A percentile compares a stretch with the other conserved stretches of the same genome.
Conservation (phyloP, 2,797 vertebrate genomes). For the Tolypeutes matacus region DNA sequence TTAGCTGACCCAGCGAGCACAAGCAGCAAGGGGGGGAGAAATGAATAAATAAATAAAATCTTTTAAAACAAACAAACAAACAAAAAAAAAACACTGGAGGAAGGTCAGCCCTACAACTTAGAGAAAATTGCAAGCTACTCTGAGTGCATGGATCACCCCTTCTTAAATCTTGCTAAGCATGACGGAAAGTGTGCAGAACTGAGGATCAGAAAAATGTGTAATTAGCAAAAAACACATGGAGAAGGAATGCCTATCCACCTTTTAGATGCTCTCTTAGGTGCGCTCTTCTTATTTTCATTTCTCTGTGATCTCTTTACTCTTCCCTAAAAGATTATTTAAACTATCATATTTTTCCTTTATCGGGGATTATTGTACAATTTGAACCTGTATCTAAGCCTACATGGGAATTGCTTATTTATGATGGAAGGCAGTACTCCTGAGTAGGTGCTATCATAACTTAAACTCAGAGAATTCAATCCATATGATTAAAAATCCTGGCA, state of each 20-base stretch:
- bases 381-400: not conserved
- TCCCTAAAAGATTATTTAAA: conserved; percentile 63
- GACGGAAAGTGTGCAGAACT: not conserved
- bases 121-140: conserved; percentile 48
- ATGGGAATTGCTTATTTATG: conserved; percentile 32
- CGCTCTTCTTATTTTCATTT: not conserved
- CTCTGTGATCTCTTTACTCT: conserved; percentile 50
- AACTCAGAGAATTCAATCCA: conserved; percentile 62
- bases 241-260: not conserved
- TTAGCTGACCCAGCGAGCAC: too few species aligned
- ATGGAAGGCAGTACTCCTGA: conserved; percentile 26
- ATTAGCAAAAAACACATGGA: not conserved
- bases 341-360: conserved; percentile 59
- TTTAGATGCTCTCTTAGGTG: not conserved
- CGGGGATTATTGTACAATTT: conserved; percentile 37
- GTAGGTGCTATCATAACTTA: conserved; percentile 53
- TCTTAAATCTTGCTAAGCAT: not conserved
- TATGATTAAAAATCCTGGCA: conserved; percentile 49
- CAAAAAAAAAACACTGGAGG: conserved; percentile 12
- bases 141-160: not conserved
- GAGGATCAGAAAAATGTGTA: not conserved
- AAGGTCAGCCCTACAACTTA: conserved; percentile 34
- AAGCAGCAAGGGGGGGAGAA: too few species aligned
- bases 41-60: too few species aligned
- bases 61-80: too few species aligned